Base-by-base conservation (phyloP, 2,113 vertebrate genomes). In the Sapajus apella region DNA sequence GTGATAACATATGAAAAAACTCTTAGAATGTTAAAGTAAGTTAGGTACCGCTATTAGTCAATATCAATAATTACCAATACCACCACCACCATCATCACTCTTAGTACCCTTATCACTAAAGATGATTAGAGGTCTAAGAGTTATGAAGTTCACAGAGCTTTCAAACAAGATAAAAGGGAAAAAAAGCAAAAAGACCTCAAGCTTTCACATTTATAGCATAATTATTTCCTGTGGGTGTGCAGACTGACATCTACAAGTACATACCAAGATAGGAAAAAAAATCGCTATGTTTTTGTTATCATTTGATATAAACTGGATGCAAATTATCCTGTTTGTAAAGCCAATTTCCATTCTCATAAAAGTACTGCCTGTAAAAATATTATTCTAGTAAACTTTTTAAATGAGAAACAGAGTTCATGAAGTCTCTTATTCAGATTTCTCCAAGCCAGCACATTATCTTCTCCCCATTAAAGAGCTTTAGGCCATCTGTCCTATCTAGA, bases 401-500 rank as follows among this genome's bases (percentile, higher is more conserved):
- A 95, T 79, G 94, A 97, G 72, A 95, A 97, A 96, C 70, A 96
- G 95, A 97, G 94, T 98, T 98, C 94, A 96, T 97, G 93, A 81
- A 89, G 88, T 97, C 96, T 94, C 93, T 97, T 95, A 95, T 72
- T 97, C 95, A 89, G 85, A 94, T 97, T 77, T 97, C 90, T 96
- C 98, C 83, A 94, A 97, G 97, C 97, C 97, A 98, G 98, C 80
- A 97, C 93, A 98, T 98, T 98, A 97, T 96, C 97, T 97, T 97
- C 70, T 91, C 91, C 64, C 97, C 90, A 98, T 98, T 98, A 98
- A 98, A 97, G 66, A 98, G 96, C 82, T 91, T 93, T 96, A 84
- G 95, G 89, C 98, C 98, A 98, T 98, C 98, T 98, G 98, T 95
- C 96, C 98, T 97, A 98, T 98, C 97, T 97, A 97, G 95, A 91